Conservation (phyloP, 2,888 invertebrate species). For the Drosophila planitibia region DNA sequence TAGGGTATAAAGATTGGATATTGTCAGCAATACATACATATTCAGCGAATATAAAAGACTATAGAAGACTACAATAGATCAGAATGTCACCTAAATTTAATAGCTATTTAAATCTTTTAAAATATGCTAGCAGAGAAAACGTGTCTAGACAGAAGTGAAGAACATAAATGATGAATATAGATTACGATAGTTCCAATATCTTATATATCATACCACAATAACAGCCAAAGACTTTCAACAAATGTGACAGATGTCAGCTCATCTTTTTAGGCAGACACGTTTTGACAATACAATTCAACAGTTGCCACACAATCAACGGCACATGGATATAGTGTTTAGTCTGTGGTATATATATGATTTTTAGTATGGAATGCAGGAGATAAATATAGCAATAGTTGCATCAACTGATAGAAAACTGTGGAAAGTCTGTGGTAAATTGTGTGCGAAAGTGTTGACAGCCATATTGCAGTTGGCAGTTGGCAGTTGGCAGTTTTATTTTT, state of each 20-base stretch:
- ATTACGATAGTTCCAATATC: background rate
- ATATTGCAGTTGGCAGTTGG: conserved; percentile 3
- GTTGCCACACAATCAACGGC: background rate
- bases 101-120: background rate
- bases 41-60: background rate
- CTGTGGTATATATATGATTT: background rate
- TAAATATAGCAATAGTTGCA: background rate
- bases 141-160: background rate
- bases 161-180: background rate
- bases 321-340: background rate
- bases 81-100: background rate
- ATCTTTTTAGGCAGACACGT: background rate
- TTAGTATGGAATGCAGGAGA: background rate
- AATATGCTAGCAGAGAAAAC: background rate
- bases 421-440: conserved; percentile 55
- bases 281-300: background rate
- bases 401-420: conserved; percentile 41
- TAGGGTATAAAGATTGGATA: background rate
- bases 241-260: background rate
- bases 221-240: background rate
- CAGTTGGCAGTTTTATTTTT: conserved; percentile 3
- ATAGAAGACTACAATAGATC: background rate
- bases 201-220: background rate
- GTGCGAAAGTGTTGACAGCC: conserved; percentile 74
- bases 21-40: background rate